Percentiles rank a stretch among this genome's conserved stretches.
phyloP scores from a whole-genome alignment of 2,113 vertebrate genomes.

The Phainopepla nitens region DNA sequence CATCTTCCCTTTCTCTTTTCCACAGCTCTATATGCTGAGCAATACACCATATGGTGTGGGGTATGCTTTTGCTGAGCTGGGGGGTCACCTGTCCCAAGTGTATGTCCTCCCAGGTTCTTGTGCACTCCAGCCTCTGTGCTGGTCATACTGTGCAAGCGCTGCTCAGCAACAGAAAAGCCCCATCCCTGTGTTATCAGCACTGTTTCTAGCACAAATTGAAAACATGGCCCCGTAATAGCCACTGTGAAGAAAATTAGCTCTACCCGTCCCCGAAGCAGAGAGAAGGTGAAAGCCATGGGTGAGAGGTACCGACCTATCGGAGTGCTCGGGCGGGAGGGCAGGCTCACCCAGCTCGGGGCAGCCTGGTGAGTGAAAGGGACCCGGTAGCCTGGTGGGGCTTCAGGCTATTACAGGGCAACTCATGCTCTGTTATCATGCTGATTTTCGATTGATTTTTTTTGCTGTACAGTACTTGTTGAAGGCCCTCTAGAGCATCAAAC shows the following conservation, averaged over 20 bases:
- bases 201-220: background rate
- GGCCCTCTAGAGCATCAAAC: slow-evolving; percentile 67
- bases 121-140: too few species aligned
- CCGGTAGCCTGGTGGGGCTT: slow-evolving; percentile 63
- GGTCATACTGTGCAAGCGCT: background rate
- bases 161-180: background rate
- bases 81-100: background rate
- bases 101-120: too few species aligned
- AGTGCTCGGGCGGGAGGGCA: background rate
- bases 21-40: background rate
- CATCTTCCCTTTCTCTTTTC: background rate
- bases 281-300: slow-evolving; percentile 4
- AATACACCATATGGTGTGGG: background rate
- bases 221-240: background rate
- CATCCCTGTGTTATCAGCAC: background rate
- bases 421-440: slow-evolving; percentile 73
- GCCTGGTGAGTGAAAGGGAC: slow-evolving; percentile 66
- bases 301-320: background rate
- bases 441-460: slow-evolving; percentile 78
- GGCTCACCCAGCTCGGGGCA: background rate
- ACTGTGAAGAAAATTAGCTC: background rate
- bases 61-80: background rate
- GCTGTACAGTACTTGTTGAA: slow-evolving; percentile 72
- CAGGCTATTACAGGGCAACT: slow-evolving; percentile 72
- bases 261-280: background rate